Base-by-base conservation (phyloP, 2,888 invertebrate species). In the Marasmarcha lunaedactyla region DNA sequence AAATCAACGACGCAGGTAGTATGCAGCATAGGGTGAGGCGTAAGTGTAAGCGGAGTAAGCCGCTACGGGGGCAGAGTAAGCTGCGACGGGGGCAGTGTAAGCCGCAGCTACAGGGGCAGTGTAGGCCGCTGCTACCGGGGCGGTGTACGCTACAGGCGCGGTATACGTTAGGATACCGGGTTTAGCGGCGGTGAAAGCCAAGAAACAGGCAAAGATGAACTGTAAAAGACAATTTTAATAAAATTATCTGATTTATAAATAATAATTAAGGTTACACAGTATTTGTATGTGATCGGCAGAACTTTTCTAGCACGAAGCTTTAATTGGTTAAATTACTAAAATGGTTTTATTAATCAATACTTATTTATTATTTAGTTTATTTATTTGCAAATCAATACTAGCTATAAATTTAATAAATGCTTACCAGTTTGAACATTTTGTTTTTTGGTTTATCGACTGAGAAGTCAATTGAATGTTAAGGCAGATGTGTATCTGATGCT, bases 391-490 rank as follows among this genome's bases (percentile, higher is more conserved):
- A n/a, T n/a, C n/a, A n/a, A n/a, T n/a, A n/a, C n/a, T n/a, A n/a
- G n/a, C n/a, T n/a, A n/a, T n/a, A n/a, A n/a, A n/a, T n/a, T n/a
- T n/a, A n/a, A n/a, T 10, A 11, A n/a, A 7, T 39, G 70, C 81
- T 81, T 44, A 84, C 84, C 60, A 78, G 63, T 55, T 83, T 84
- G 60, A 68, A 74, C 79, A 76, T 76, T 50, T 54, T 69, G 40
- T 45, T 44, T 47, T 11, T 14, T 44, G 43, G 33, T 14, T 34
- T 36, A 2, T 13, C 11, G n/a, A 36, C n/a, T n/a, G n/a, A 39
- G 9, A 14, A 27, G 13, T 40, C 34, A 34, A 35, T 11, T 14
- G 9, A 25, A 35, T 15, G n/a, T 45, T 41, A 44, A 46, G 44
- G 54, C 48, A 41, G 48, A 44, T 41, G 50, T 42, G 38, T 36